Evolutionary conservation across 2,797 vertebrate genomes (phyloP).

Genomic region (Poeciliopsis turneri): DNA sequence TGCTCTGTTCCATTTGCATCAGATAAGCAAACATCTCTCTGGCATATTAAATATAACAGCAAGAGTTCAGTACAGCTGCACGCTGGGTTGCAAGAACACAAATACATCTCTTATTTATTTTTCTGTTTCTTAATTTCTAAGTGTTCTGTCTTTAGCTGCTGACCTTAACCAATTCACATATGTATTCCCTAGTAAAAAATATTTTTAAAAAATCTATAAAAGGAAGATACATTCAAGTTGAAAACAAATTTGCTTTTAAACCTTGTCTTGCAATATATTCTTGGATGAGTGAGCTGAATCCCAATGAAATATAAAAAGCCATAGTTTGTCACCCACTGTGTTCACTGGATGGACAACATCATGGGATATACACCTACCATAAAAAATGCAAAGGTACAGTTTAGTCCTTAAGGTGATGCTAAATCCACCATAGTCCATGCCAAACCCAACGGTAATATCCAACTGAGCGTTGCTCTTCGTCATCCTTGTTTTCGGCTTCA

Average conservation of each 20-base stretch:
- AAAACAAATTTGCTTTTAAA: slow-evolving; percentile 17
- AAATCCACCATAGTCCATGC: slow-evolving; percentile 59
- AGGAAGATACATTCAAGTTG: slow-evolving; percentile 12
- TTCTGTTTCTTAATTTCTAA: slow-evolving; percentile 23
- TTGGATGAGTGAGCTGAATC: neutral
- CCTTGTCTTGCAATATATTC: neutral
- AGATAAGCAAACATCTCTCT: slow-evolving; percentile 15
- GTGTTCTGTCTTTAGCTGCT: slow-evolving; percentile 16
- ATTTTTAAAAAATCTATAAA: slow-evolving; percentile 5
- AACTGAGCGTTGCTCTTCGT: slow-evolving; percentile 38
- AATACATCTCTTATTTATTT: neutral
- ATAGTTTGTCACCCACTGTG: neutral
- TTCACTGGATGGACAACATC: slow-evolving; percentile 23
- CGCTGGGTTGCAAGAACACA: slow-evolving; percentile 29
- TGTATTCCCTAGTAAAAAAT: neutral
- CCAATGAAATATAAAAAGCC: neutral
- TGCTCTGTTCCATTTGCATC: neutral
- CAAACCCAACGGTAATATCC: slow-evolving; percentile 54
- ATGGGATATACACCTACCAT: slow-evolving; percentile 63
- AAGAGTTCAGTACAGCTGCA: slow-evolving; percentile 40
- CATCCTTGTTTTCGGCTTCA: slow-evolving; percentile 58
- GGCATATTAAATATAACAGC: slow-evolving; percentile 21
- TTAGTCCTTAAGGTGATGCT: slow-evolving; percentile 39
- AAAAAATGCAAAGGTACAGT: slow-evolving; percentile 31
- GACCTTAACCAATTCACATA: slow-evolving; percentile 10